Evolutionary conservation across 2,888 invertebrate genomes (phyloP).

Genomic region (Microplitis deprimator): DNA sequence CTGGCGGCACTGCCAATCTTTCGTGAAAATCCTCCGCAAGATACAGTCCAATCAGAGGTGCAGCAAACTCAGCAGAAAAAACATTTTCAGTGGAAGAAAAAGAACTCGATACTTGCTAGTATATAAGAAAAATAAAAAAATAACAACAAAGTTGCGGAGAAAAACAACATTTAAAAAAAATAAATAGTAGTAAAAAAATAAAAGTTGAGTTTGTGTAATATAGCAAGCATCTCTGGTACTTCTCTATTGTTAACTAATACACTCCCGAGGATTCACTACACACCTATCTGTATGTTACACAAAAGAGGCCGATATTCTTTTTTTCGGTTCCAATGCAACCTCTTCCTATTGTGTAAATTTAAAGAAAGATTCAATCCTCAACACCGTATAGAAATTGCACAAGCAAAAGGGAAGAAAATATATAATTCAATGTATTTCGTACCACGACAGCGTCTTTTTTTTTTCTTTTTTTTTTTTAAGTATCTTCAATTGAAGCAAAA

Average conservation of each 20-base stretch:
- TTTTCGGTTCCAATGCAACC: background rate
- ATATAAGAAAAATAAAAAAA: slow-evolving; percentile 32
- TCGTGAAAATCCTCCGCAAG: slow-evolving; percentile 38
- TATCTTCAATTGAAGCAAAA: background rate
- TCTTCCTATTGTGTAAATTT: slow-evolving; percentile 16
- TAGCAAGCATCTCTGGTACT: background rate
- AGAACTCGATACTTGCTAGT: slow-evolving; percentile 24
- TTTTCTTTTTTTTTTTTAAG: background rate
- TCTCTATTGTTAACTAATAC: slow-evolving; percentile 29
- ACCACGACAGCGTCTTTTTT: background rate
- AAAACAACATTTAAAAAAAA: background rate
- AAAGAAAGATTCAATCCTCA: slow-evolving; percentile 20
- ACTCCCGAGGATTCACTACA: slow-evolving; percentile 9
- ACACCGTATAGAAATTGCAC: slow-evolving; percentile 6
- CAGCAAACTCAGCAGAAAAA: slow-evolving; percentile 43
- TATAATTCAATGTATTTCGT: background rate
- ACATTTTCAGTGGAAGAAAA: slow-evolving; percentile 14
- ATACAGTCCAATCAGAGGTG: slow-evolving; percentile 47
- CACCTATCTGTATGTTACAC: background rate
- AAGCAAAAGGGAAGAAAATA: background rate
- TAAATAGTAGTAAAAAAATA: slow-evolving; percentile 9
- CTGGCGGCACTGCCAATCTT: slow-evolving; percentile 31
- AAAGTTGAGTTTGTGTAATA: slow-evolving; percentile 1
- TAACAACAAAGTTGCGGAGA: background rate
- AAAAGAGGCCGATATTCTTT: slow-evolving; percentile 13